Base-by-base conservation (phyloP, 2,888 invertebrate species). In the Leucophenga maculata region DNA sequence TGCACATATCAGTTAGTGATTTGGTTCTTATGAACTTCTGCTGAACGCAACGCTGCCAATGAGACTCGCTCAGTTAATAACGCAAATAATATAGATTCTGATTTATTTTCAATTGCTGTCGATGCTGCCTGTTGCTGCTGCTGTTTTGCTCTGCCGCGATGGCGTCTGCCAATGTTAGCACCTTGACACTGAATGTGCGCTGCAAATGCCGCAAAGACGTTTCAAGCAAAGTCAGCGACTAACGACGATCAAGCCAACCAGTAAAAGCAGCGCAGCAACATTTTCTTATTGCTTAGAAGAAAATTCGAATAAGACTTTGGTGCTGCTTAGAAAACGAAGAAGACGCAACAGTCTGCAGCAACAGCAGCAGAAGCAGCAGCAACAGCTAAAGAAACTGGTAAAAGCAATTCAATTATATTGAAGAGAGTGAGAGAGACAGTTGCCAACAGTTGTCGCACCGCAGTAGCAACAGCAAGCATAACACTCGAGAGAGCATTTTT, bases 101-200 rank as follows among this genome's bases (percentile, higher is more conserved):
- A 75, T 77, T 65, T 54, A 39, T 74, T 69, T 75, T 74, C 71
- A 74, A 77, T 74, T 67, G 70, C 77, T 79, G 79, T 80, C 77
- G 82, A 77, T 80, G 78, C 76, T 79, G 73, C 77, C 71, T 75
- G 68, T 55, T 55, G 32, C 14, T 22, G 46, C 18, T n/a, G 18
- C 57, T 72, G 16, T 60, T 66, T 70, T 66, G 55, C 62, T 20
- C 74, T 72, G 75, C 74, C 70, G 77, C 70, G 74, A 65, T 76
- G 76, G 74, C 83, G 78, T 81, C 83, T 82, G 83, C 83, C 80
- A 78, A 79, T 80, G 82, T 72, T 83, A 80, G 80, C 80, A 80
- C 80, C 80, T 80, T 80, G 80, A 80, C 83, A 80, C 83, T 80
- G 80, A 80, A 80, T 80, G 80, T 64, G 78, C 57, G 69, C 50